These are phyloP conservation scores for Montipora capricornis DNA, from an alignment of 64 coral and sea anemone genomes.

Conservation along the genomic window DNA sequence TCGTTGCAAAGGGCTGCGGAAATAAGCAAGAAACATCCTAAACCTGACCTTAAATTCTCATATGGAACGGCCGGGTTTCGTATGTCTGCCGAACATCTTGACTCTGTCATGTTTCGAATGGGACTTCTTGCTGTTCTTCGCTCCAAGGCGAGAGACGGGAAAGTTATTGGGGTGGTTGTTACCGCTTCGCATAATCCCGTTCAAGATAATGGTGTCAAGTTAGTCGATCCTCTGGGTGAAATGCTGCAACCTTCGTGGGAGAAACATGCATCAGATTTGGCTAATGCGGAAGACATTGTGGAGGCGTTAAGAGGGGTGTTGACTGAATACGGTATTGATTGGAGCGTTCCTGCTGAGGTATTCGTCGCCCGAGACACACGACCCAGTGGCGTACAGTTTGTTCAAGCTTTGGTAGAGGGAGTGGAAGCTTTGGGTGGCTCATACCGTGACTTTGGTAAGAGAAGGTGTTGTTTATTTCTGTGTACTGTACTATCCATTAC, in stretches of 20 bases:
- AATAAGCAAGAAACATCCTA: constrained; percentile 76
- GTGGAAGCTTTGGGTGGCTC: constrained; percentile 84
- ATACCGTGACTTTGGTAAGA: constrained; percentile 89
- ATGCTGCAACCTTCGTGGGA: constrained; percentile 97
- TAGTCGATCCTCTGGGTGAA: constrained; percentile 95
- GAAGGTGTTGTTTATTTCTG: no score
- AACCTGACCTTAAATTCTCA: constrained; percentile 76
- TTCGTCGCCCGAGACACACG: constrained; percentile 93
- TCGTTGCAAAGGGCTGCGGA: constrained; percentile 69
- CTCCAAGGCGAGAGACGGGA: constrained; percentile 79
- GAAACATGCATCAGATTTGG: constrained; percentile 84
- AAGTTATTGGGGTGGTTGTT: constrained; percentile 88
- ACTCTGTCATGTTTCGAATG: constrained; percentile 99
- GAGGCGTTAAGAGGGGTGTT: constrained; percentile 48
- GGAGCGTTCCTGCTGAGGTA: constrained; percentile 63
- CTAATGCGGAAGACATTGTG: constrained; percentile 84
- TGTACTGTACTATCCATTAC: no score
- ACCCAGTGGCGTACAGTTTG: constrained; percentile 79
- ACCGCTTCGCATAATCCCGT: constrained; percentile 98
- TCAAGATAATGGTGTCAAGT: constrained; percentile 95
- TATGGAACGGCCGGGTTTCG: constrained; percentile 98
- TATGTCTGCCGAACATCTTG: constrained; percentile 54
- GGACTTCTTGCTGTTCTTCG: constrained; percentile 88
- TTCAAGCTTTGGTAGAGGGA: constrained; percentile 76
- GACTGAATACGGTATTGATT: constrained; percentile 48